Percentiles rank a stretch among this genome's conserved stretches.
phyloP scores from a whole-genome alignment of 2,113 vertebrate genomes.

The Ophiodon elongatus region DNA sequence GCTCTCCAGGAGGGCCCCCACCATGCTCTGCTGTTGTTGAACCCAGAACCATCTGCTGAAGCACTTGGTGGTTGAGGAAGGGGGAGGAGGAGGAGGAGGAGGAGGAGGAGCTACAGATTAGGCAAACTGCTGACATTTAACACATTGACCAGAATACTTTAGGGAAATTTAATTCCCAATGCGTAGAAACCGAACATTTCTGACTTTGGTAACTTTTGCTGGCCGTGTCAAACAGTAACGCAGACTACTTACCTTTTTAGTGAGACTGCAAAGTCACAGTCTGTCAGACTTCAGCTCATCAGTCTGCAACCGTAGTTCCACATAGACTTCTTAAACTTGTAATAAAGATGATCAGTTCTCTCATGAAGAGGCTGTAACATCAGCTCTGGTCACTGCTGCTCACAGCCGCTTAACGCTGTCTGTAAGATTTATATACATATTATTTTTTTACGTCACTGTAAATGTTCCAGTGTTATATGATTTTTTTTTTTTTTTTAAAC shows the following conservation, averaged over 20 bases:
- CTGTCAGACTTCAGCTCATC: no score
- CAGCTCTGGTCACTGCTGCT: neutral
- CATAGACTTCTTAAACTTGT: neutral
- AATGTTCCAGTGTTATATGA: neutral
- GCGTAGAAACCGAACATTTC: no score
- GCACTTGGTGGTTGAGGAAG: constrained; percentile 64
- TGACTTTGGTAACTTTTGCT: no score
- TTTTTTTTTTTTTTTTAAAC: no score
- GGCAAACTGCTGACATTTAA: no score
- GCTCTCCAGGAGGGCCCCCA: constrained; percentile 72
- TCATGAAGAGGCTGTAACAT: neutral
- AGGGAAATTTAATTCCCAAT: no score
- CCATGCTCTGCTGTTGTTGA: constrained; percentile 64
- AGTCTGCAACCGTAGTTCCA: neutral
- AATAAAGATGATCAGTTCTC: neutral
- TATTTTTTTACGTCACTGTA: neutral
- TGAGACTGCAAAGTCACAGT: no score
- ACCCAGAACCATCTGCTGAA: constrained; percentile 77
- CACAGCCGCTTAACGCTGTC: neutral
- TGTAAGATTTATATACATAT: neutral
- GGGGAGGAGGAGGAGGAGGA: neutral
- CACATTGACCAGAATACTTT: no score
- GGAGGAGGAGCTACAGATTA: no score
- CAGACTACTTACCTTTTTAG: neutral
- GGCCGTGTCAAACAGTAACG: neutral